Evolutionary conservation across 2,797 vertebrate species (phyloP).

Genomic region (Chaunax sp.): DNA sequence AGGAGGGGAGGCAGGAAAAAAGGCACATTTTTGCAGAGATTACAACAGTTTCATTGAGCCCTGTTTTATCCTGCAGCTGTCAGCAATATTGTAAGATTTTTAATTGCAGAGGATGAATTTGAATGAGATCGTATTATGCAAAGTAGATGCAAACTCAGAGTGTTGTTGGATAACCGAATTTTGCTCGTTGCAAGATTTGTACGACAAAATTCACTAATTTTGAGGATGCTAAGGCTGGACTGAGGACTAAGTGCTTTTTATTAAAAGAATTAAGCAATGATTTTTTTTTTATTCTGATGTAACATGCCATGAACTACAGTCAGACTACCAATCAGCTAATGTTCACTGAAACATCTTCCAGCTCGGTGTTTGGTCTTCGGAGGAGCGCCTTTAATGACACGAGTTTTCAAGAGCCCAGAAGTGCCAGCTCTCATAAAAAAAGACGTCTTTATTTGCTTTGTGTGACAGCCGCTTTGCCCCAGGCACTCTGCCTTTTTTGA

Average conservation of each 20-base stretch:
- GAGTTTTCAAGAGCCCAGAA: constrained; percentile 26
- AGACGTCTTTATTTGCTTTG: constrained; percentile 46
- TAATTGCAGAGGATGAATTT: not conserved
- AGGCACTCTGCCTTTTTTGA: constrained; percentile 61
- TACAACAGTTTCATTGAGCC: too few species aligned
- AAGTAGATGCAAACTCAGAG: not conserved
- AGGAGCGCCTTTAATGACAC: constrained; percentile 29
- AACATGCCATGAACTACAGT: not conserved
- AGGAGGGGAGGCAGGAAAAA: too few species aligned
- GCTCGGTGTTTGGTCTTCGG: constrained; percentile 9
- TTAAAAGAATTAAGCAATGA: constrained; percentile 2
- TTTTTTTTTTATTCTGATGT: not conserved
- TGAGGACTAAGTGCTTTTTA: not conserved
- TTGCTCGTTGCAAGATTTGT: not conserved
- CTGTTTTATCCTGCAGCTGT: constrained; percentile 2
- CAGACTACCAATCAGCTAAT: constrained; percentile 17
- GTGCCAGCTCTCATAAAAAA: constrained; percentile 35
- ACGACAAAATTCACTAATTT: not conserved
- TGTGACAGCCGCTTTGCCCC: constrained; percentile 51
- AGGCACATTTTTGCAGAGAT: too few species aligned
- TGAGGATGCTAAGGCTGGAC: not conserved
- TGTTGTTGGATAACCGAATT: not conserved
- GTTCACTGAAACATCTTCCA: constrained; percentile 12
- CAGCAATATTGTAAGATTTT: not conserved
- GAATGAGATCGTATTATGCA: not conserved